phyloP scores from a whole-genome alignment of 2,113 vertebrate genomes.

The Myrmophylax atrothorax region DNA sequence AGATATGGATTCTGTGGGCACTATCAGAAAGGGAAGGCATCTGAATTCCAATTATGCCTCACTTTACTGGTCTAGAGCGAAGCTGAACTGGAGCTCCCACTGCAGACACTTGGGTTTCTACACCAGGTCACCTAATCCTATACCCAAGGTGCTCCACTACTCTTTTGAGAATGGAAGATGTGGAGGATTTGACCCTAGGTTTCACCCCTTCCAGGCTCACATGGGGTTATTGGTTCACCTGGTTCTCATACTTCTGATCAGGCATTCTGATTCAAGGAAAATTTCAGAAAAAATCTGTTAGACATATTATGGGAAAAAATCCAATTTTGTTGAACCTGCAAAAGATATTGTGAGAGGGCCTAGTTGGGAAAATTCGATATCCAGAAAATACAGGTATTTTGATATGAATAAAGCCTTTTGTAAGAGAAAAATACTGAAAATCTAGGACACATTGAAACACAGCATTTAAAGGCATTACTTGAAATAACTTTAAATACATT shows the following conservation, averaged over 20 bases:
- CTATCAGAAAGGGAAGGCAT: neutral
- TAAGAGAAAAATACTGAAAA: neutral
- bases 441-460: neutral
- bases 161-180: neutral
- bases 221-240: neutral
- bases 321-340: neutral
- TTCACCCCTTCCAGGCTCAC: neutral
- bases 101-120: neutral
- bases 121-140: accelerated
- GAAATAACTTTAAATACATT: neutral
- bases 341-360: neutral
- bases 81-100: neutral
- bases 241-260: neutral
- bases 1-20: neutral
- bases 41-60: neutral
- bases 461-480: neutral
- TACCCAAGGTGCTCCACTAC: neutral
- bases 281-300: neutral
- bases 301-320: neutral
- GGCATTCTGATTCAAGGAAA: neutral
- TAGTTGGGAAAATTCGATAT: neutral
- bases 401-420: neutral
- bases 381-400: neutral
- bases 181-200: neutral
- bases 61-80: neutral